Conservation (phyloP, 1,140 invertebrate species). For the Ylistrum balloti region DNA sequence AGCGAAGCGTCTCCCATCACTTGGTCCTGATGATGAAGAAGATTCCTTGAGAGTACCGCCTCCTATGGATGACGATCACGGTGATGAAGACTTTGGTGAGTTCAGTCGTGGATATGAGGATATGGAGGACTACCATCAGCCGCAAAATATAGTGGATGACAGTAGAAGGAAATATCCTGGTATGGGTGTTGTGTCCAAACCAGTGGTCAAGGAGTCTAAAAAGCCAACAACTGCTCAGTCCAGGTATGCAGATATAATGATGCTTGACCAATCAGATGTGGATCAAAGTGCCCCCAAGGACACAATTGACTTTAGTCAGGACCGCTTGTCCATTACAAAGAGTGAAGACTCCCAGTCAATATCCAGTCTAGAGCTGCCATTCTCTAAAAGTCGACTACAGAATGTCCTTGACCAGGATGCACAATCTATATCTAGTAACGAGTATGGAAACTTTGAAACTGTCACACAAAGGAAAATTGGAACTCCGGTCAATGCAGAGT, state of each 20-base stretch:
- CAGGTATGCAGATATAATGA: constrained; percentile 11
- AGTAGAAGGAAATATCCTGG: background rate
- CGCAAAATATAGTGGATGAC: background rate
- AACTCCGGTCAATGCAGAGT: constrained; percentile 61
- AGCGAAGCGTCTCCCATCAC: constrained; percentile 43
- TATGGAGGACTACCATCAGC: background rate
- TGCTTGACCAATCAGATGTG: background rate
- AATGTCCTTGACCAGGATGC: constrained; percentile 71
- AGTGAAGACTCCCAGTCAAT: constrained; percentile 77
- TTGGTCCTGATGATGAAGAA: constrained; percentile 57
- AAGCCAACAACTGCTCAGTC: background rate
- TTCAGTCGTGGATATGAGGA: constrained; percentile 81
- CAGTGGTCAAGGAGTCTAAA: background rate
- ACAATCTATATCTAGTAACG: constrained; percentile 83
- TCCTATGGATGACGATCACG: constrained; percentile 64
- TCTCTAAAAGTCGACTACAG: constrained; percentile 58
- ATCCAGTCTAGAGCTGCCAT: constrained; percentile 78
- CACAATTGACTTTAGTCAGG: background rate
- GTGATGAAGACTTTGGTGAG: constrained; percentile 84
- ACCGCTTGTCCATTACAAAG: constrained; percentile 16
- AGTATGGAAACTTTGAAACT: constrained; percentile 76
- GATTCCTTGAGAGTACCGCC: constrained; percentile 65
- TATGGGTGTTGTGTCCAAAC: background rate
- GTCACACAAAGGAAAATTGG: constrained; percentile 65
- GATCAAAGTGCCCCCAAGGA: background rate